Conservation (phyloP, 2,113 vertebrate species). For the Peucedramus taeniatus region DNA sequence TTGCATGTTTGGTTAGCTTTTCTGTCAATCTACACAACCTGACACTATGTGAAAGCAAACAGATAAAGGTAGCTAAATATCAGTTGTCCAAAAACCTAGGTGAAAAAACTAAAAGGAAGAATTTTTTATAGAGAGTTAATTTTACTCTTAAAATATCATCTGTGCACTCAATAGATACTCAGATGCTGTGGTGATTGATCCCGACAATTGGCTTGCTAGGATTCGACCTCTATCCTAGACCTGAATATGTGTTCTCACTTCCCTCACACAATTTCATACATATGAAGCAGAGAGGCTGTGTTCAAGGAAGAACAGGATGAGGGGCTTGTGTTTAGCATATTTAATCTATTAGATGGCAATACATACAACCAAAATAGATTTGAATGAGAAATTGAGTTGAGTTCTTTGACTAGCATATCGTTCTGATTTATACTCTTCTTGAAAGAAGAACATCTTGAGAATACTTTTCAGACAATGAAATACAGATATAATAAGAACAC, state of each 20-base stretch:
- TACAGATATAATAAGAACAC: background rate
- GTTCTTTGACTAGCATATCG: background rate
- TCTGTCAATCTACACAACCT: background rate
- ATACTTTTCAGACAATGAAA: background rate
- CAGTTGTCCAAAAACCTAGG: background rate
- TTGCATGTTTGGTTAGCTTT: background rate
- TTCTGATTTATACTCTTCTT: background rate
- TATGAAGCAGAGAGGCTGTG: background rate
- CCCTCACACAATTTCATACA: background rate
- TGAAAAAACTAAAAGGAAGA: background rate
- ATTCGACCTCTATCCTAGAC: background rate
- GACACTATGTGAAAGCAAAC: background rate
- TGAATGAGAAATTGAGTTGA: slow-evolving; percentile 7
- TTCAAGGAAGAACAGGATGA: background rate
- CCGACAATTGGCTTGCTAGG: background rate
- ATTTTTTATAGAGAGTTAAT: background rate
- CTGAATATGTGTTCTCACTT: background rate
- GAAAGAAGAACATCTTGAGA: background rate
- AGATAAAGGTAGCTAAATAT: background rate
- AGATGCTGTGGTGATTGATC: background rate
- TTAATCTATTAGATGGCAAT: slow-evolving; percentile 58
- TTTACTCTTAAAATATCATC: background rate
- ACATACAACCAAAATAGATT: slow-evolving; percentile 35
- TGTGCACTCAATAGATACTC: background rate
- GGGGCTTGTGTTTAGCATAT: slow-evolving; percentile 21